Evolutionary conservation across 2,888 invertebrate genomes (phyloP).

Genomic region (Agrotis puta): DNA sequence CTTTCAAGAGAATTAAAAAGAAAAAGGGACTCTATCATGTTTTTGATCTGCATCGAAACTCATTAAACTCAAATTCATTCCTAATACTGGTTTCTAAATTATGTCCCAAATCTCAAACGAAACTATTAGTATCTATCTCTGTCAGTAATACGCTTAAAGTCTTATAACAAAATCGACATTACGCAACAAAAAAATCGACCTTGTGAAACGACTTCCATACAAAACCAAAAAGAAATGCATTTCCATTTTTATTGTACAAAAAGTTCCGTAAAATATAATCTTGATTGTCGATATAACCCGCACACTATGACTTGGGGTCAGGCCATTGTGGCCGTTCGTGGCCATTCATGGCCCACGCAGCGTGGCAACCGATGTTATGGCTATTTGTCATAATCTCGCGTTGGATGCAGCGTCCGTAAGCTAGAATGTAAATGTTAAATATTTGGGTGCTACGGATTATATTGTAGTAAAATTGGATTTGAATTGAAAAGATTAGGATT

Average conservation of each 20-base stretch:
- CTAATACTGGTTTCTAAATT: background rate
- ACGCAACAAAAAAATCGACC: constrained; percentile 52
- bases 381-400: constrained; percentile 67
- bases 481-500: constrained; percentile 28
- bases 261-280: constrained; percentile 62
- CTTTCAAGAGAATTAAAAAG: background rate
- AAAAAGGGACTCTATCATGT: background rate
- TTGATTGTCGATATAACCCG: constrained; percentile 61
- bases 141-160: background rate
- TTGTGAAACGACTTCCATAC: constrained; percentile 51
- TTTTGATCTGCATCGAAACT: background rate
- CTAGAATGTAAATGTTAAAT: constrained; percentile 56
- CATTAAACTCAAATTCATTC: background rate
- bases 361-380: constrained; percentile 55
- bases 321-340: constrained; percentile 53
- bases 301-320: constrained; percentile 63
- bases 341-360: constrained; percentile 52
- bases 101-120: background rate
- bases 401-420: constrained; percentile 48
- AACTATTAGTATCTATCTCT: background rate
- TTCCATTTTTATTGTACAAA: constrained; percentile 64
- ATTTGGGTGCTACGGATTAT: constrained; percentile 45
- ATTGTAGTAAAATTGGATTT: constrained; percentile 46
- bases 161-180: constrained; percentile 21
- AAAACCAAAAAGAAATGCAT: constrained; percentile 50